phyloP scores from a whole-genome alignment of 2,888 invertebrate genomes.

The Aleiodes testaceus region DNA sequence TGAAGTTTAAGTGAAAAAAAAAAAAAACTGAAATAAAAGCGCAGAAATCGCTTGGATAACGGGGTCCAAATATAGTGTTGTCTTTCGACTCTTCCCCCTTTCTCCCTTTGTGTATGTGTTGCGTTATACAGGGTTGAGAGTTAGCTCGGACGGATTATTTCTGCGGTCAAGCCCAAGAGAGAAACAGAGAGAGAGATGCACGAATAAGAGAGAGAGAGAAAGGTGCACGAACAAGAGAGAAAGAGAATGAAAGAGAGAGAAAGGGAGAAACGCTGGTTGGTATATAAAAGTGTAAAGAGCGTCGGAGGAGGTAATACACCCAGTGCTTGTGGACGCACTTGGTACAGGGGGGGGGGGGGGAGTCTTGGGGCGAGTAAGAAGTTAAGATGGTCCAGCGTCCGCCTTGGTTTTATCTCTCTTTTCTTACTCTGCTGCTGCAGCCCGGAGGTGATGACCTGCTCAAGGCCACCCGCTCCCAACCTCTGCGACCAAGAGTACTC shows the following conservation, averaged over 20 bases:
- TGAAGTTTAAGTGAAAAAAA: slow-evolving; percentile 11
- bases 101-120: not conserved
- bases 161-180: slow-evolving; percentile 49
- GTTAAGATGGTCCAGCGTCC: slow-evolving; percentile 67
- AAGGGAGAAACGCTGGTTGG: slow-evolving; percentile 35
- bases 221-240: too few relatives aligned
- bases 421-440: slow-evolving; percentile 51
- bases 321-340: slow-evolving; percentile 35
- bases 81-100: slow-evolving; percentile 27
- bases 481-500: slow-evolving; percentile 59
- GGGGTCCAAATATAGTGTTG: slow-evolving; percentile 44
- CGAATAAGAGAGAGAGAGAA: slow-evolving; percentile 51
- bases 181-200: slow-evolving; percentile 40
- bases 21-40: slow-evolving; percentile 22
- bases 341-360: not conserved
- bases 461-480: slow-evolving; percentile 71
- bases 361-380: slow-evolving; percentile 57
- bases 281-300: slow-evolving; percentile 34
- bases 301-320: slow-evolving; percentile 39
- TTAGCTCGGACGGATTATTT: slow-evolving; percentile 54
- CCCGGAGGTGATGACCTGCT: slow-evolving; percentile 72
- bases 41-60: slow-evolving; percentile 39
- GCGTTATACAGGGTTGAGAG: slow-evolving; percentile 9
- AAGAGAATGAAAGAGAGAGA: slow-evolving; percentile 32
- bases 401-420: slow-evolving; percentile 33